Conservation (phyloP, 2,888 invertebrate species). For the Polydrusus pterygomalis region DNA sequence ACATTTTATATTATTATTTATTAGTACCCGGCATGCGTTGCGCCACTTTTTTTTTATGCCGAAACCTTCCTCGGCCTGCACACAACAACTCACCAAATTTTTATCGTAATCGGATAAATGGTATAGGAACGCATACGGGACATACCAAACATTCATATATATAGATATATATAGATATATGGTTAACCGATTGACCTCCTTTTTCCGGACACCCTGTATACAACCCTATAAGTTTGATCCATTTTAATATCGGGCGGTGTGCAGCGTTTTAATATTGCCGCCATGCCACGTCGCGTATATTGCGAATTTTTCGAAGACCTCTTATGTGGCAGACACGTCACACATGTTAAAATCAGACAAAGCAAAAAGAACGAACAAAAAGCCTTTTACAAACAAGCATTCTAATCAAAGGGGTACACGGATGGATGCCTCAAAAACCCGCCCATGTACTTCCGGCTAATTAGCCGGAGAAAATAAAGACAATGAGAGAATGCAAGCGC, state of each 20-base stretch:
- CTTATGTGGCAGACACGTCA: slow-evolving; percentile 29
- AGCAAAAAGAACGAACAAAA: slow-evolving; percentile 31
- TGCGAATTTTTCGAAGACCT: slow-evolving; percentile 1
- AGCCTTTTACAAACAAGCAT: slow-evolving; percentile 18
- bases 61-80: too few species aligned
- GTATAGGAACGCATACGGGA: too few species aligned
- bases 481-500: slow-evolving; percentile 67
- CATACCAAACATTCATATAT: too few species aligned
- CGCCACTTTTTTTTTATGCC: too few species aligned
- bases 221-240: too few species aligned
- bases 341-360: slow-evolving; percentile 39
- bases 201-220: too few species aligned
- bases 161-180: too few species aligned
- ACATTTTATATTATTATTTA: too few species aligned
- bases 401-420: slow-evolving; percentile 41
- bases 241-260: neutral
- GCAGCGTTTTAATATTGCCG: slow-evolving; percentile 9
- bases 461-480: slow-evolving; percentile 60
- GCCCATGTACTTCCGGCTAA: slow-evolving; percentile 55
- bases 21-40: too few species aligned
- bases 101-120: too few species aligned
- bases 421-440: slow-evolving; percentile 50
- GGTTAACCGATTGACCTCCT: too few species aligned
- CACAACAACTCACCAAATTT: too few species aligned
- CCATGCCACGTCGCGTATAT: slow-evolving; percentile 1